Evolutionary conservation across 2,888 invertebrate genomes (phyloP), one percentile per base, ranked within the genome.

Genomic region (Chrysopilus asiliformis): DNA sequence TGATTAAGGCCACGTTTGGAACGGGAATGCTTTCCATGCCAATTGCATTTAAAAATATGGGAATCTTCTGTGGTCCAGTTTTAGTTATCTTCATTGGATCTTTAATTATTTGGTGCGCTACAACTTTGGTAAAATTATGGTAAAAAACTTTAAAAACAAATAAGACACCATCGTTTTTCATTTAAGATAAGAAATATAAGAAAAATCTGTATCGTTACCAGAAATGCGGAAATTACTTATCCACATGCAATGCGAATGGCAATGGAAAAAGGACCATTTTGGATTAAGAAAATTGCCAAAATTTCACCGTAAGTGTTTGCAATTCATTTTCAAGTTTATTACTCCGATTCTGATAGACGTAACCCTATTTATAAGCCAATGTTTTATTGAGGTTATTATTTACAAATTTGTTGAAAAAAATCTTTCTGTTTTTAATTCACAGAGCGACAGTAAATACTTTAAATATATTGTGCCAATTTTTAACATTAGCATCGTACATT

Each of bases 1-100:
- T 29, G 29, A 16, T 29, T 14, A 29, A 29, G 29, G 29, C 29
- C 10, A 29, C 29, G 4, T 10, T 29, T 13, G 29, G 29, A 8
- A 29, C 29, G 13, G 29, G 29, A 29, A 14, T 29, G 15, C 29
- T 29, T 2, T 29, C 29, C 10, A 29, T 29, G 13, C 29, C 29
- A 15, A 29, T 29, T n/a, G 29, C 29, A 4, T 13, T 29, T 15
- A 29, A 29, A 15, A 12, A 29, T 29, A 29, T 13, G 3, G 29
- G 29, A 14, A 15, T 29, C 2, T 29, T n/a, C 16, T 13, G 13
- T 10, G 29, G 29, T 6, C 15, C 29, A 14, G 6, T 8, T 13
- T 4, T 29, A 13, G 7, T 29, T 14, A 12, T 29, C 5, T 5
- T 29, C 14, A 15, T 15, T 10, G 29, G 29, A 5, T 15, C 16